Conservation (phyloP, 23 tunicate genomes). For the Halocynthia aurantium region DNA sequence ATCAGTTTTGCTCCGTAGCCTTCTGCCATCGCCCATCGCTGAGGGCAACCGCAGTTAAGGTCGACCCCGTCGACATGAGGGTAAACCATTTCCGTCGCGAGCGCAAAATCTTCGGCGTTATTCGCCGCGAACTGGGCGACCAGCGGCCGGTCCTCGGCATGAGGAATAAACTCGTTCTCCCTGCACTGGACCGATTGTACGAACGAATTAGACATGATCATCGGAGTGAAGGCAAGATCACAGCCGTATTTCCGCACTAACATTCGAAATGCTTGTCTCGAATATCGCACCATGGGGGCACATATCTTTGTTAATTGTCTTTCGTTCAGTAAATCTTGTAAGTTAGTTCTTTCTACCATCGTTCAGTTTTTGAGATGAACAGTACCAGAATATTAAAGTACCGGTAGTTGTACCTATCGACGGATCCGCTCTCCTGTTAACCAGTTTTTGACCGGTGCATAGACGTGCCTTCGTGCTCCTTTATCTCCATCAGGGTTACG, state of each 20-base stretch:
- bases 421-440: too few relatives aligned
- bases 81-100: constrained; percentile 63
- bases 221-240: constrained; percentile 88
- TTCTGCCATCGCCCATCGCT: constrained; percentile 91
- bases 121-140: constrained; percentile 95
- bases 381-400: too few relatives aligned
- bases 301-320: constrained; percentile 46
- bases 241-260: constrained; percentile 69
- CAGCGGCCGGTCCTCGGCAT: constrained; percentile 50
- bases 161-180: constrained; percentile 57
- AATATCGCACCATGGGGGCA: constrained; percentile 99
- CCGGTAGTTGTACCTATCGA: too few relatives aligned
- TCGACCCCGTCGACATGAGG: constrained; percentile 83
- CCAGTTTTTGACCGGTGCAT: too few relatives aligned
- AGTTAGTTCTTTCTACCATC: neutral
- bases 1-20: constrained; percentile 84
- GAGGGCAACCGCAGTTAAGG: constrained; percentile 95
- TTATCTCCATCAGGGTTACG: too few relatives aligned
- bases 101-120: constrained; percentile 61
- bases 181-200: constrained; percentile 58
- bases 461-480: too few relatives aligned
- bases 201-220: constrained; percentile 91
- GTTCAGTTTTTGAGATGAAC: too few relatives aligned
- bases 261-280: constrained; percentile 63
- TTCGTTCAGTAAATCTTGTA: constrained; percentile 33